Evolutionary conservation across 2,797 vertebrate genomes (phyloP), one percentile per base, ranked within the genome.

Genomic region (Sebastes minor): DNA sequence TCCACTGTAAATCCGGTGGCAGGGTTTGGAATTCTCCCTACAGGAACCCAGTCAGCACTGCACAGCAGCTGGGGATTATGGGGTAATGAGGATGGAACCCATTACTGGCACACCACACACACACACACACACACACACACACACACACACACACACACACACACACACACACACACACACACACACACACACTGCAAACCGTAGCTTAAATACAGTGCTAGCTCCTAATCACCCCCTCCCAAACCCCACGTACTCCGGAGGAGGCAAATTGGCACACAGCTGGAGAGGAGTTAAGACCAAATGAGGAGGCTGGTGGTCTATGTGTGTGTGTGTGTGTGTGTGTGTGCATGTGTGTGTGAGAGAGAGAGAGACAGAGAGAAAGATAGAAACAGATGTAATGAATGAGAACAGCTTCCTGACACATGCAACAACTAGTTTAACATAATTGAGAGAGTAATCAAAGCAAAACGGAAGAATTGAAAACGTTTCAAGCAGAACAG

Each of bases 51-150:
- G 92, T 91, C 88, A 87, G 89, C 87, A 66, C 78, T 23, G 78
- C 87, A 74, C 84, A 89, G 94, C 94, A 95, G 94, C 93, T 94
- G 94, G 84, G 92, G 93, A 94, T 95, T 93, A 94, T 27, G 42
- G 84, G 85, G 87, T 85, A 90, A 93, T 93, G 91, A 90, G 91
- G 84, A 86, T 83, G 89, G 93, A 94, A 90, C 70, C 90, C 91
- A 92, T 89, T 90, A 91, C 80, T 75, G 82, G 23, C 73, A 20
- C 25, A 46, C 56, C 49, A 56, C 62, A 71, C 55, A 46, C 62
- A 46, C 14, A 69, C 63, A 80, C 22, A 46, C 56, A 42, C 32
- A 71, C 71, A 14, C 53, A 56, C 38, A 57, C 56, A 49, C 46
- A 55, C 46, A 52, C 61, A 67, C 53, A 42, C 61, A 46, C 68